phyloP scores from a whole-genome alignment of 2,888 invertebrate species.

The Globia sparganii region DNA sequence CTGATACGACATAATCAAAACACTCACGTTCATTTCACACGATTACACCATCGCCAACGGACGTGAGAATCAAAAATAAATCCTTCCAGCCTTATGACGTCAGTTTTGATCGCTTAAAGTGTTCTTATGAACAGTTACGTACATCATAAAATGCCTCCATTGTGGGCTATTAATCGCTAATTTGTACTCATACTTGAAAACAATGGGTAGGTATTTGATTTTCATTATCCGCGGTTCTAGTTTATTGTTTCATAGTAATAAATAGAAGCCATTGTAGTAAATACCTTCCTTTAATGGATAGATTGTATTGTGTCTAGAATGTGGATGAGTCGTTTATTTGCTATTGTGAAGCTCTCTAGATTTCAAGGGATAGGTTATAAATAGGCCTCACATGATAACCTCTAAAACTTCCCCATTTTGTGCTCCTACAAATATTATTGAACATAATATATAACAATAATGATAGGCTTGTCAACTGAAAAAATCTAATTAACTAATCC shows the following conservation, averaged over 20 bases:
- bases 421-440: no score
- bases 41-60: background rate
- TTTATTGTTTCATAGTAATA: conserved; percentile 65
- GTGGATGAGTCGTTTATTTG: conserved; percentile 10
- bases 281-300: conserved; percentile 36
- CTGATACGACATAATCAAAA: conserved; percentile 1
- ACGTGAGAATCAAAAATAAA: conserved; percentile 30
- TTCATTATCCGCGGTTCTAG: conserved; percentile 61
- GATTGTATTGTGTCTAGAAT: conserved; percentile 19
- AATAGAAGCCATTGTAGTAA: conserved; percentile 57
- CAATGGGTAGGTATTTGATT: conserved; percentile 66
- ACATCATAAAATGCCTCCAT: conserved; percentile 48
- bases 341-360: background rate
- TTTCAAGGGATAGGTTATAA: background rate
- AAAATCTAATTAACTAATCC: no score
- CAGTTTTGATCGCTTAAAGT: conserved; percentile 54
- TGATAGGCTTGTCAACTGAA: no score
- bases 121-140: conserved; percentile 19
- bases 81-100: conserved; percentile 27
- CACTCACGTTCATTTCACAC: conserved; percentile 42
- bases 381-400: no score
- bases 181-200: conserved; percentile 63
- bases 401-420: no score
- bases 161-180: conserved; percentile 49
- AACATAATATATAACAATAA: no score